Evolutionary conservation across 37 sponge, comb jelly and placozoan genomes (phyloP), one percentile per base, ranked within the genome.

Genomic region (Haliclona indistincta): DNA sequence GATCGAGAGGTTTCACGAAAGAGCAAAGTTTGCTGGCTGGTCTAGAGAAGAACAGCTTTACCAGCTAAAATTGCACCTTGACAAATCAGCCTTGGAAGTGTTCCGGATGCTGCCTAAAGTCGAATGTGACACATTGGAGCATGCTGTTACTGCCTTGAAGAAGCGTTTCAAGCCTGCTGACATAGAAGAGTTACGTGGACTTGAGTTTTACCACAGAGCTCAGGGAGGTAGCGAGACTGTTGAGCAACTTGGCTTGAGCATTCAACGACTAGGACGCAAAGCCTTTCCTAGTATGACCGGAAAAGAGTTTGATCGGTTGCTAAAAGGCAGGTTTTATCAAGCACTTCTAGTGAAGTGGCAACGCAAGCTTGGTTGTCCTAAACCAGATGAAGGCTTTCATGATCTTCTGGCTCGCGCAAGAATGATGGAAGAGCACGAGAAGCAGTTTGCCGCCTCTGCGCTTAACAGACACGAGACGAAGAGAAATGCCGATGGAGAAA

Each of bases 11-110:
- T 68, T 68, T 29, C 4, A 32, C 7, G 69, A 68, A 51, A 39
- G 69, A 68, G 69, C 69, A 8, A 68, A 43, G 69, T 68, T 68
- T 43, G 45, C 69, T 68, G 49, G 69, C 26, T 68, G 69, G 69
- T 41, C 49, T 7, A 30, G 51, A 17, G 69, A 39, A 5, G 49
- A 68, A 47, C 66, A 64, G 38, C 39, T 64, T 20, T 68, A 36
- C 38, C 67, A 65, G 7, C 40, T 65, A 41, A 35, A 65, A 32
- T 6, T 43, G 26, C 56, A 53, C 56, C 33, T 68, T 6, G 69
- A 68, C 28, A 68, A 68, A n/a, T n/a, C n/a, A n/a, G n/a, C n/a
- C n/a, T n/a, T n/a, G n/a, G n/a, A n/a, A n/a, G n/a, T n/a, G n/a
- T n/a, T n/a, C n/a, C n/a, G n/a, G n/a, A n/a, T n/a, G n/a, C n/a